phyloP scores from a whole-genome alignment of 2,888 invertebrate species.

The Thalpophila matura region DNA sequence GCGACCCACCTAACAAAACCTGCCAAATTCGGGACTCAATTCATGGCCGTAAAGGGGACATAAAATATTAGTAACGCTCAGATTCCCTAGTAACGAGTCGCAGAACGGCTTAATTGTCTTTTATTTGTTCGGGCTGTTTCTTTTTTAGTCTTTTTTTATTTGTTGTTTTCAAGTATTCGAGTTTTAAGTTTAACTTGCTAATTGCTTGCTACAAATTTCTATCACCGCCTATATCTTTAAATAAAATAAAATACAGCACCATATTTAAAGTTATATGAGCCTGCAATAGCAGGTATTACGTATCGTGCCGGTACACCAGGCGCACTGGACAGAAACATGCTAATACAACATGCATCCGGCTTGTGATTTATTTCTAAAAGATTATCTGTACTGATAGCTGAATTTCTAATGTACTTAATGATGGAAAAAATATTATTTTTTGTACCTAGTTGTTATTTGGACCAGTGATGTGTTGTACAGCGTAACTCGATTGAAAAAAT shows the following conservation, averaged over 20 bases:
- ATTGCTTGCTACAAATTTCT: too few species aligned
- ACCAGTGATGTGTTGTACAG: not conserved
- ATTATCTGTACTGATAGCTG: conserved; percentile 52
- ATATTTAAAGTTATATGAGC: conserved; percentile 28
- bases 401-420: conserved; percentile 8
- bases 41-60: too few species aligned
- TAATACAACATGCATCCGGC: conserved; percentile 56
- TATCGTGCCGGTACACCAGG: conserved; percentile 35
- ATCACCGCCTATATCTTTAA: not conserved
- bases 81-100: too few species aligned
- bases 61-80: too few species aligned
- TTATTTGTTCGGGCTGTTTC: too few species aligned
- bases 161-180: too few species aligned
- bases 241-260: not conserved
- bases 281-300: conserved; percentile 16
- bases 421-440: conserved; percentile 8
- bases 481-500: too few species aligned
- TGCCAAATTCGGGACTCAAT: too few species aligned
- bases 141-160: too few species aligned
- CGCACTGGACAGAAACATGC: conserved; percentile 41
- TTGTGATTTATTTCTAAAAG: conserved; percentile 56
- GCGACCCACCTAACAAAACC: too few species aligned
- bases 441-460: conserved; percentile 7
- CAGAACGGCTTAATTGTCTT: too few species aligned
- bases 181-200: too few species aligned